phyloP scores from a whole-genome alignment of 2,113 vertebrate species.

The Callorhinus ursinus region DNA sequence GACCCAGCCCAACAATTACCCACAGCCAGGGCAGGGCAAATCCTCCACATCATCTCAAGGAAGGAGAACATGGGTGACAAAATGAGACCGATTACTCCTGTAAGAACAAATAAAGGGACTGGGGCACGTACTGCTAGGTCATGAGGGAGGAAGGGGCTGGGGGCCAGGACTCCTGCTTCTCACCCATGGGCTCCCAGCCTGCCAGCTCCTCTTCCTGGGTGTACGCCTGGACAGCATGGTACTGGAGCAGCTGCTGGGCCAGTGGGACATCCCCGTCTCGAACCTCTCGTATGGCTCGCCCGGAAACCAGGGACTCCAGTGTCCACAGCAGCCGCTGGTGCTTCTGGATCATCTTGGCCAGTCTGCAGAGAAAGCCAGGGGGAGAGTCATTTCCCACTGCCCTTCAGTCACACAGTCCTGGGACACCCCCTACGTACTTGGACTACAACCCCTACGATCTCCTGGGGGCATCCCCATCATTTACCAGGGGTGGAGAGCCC shows the following conservation, averaged over 20 bases:
- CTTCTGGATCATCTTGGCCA: slow-evolving; percentile 83
- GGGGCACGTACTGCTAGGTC: accelerated
- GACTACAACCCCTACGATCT: background rate
- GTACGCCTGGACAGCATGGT: slow-evolving; percentile 81
- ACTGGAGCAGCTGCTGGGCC: slow-evolving; percentile 83
- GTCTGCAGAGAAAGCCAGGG: slow-evolving; percentile 55
- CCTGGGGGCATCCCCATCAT: background rate
- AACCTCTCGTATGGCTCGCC: slow-evolving; percentile 80
- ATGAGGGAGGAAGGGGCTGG: background rate
- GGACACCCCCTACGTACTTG: background rate
- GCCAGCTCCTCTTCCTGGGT: slow-evolving; percentile 75
- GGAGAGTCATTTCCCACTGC: background rate
- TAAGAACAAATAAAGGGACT: background rate
- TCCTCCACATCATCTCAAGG: slow-evolving; percentile 83
- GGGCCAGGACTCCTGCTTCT: background rate
- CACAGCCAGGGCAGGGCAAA: slow-evolving; percentile 84
- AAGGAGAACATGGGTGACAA: slow-evolving; percentile 79
- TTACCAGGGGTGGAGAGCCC: background rate
- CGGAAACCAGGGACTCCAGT: slow-evolving; percentile 83
- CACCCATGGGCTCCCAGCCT: slow-evolving; percentile 84
- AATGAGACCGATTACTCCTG: slow-evolving; percentile 82
- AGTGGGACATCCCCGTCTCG: slow-evolving; percentile 80
- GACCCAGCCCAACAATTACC: slow-evolving; percentile 70
- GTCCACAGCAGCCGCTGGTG: slow-evolving; percentile 83
- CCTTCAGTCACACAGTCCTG: background rate